These are phyloP conservation scores for Nycteola revayana DNA, from an alignment of 2,888 invertebrate genomes.

Conservation along the genomic window DNA sequence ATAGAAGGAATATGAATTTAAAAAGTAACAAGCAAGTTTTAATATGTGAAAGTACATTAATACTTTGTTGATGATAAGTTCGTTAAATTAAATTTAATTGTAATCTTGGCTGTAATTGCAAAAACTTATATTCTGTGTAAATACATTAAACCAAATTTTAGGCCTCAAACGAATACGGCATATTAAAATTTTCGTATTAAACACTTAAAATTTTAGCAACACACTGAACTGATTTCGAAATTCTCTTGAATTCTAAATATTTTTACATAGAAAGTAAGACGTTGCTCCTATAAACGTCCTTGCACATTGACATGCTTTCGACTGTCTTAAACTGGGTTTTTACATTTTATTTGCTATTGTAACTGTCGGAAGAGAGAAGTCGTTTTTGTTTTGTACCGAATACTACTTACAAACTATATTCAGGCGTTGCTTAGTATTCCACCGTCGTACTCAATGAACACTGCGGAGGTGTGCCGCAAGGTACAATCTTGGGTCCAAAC, in stretches of 20 bases:
- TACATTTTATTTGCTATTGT: slow-evolving; percentile 17
- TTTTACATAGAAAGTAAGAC: slow-evolving; percentile 19
- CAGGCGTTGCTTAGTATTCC: slow-evolving; percentile 30
- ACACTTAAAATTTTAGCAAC: slow-evolving; percentile 21
- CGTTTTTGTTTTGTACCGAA: slow-evolving; percentile 17
- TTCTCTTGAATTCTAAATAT: slow-evolving; percentile 22
- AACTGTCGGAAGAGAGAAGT: slow-evolving; percentile 17
- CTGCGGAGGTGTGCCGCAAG: slow-evolving; percentile 27
- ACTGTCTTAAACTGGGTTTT: slow-evolving; percentile 18
- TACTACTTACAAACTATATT: slow-evolving; percentile 14
- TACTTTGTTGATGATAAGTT: too few relatives aligned
- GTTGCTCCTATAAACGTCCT: slow-evolving; percentile 15
- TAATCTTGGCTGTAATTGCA: too few relatives aligned
- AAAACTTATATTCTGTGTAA: too few relatives aligned
- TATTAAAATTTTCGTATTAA: slow-evolving; percentile 1
- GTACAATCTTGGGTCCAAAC: slow-evolving; percentile 14
- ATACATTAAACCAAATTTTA: too few relatives aligned
- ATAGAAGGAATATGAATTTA: too few relatives aligned
- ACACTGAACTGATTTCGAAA: slow-evolving; percentile 16
- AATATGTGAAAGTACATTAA: too few relatives aligned
- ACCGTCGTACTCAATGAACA: slow-evolving; percentile 17
- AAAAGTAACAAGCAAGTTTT: too few relatives aligned
- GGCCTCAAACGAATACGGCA: too few relatives aligned
- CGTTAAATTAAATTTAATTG: too few relatives aligned
- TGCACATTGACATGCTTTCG: slow-evolving; percentile 32